Conservation (phyloP, 1,140 invertebrate species). For the Psilanteris sp. region DNA sequence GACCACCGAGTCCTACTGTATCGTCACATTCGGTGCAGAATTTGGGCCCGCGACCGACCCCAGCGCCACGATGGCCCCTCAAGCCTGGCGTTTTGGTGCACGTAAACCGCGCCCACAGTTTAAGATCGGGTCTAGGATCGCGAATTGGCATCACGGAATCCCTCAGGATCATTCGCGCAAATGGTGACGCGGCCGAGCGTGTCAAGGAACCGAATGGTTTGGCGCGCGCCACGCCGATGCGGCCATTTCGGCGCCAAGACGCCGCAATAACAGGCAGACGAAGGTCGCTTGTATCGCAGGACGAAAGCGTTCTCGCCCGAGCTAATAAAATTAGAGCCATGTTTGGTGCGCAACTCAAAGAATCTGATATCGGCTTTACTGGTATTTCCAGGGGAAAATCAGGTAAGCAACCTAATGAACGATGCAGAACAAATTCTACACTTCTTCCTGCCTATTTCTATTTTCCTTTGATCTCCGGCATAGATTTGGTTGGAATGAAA, state of each 20-base stretch:
- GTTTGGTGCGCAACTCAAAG: constrained; percentile 69
- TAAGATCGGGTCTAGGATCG: constrained; percentile 75
- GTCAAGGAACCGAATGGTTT: constrained; percentile 13
- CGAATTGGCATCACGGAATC: constrained; percentile 52
- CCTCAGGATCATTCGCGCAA: constrained; percentile 50
- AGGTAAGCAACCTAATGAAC: constrained; percentile 68
- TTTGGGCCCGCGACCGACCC: constrained; percentile 79
- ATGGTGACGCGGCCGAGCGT: constrained; percentile 12
- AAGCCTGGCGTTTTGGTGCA: constrained; percentile 93
- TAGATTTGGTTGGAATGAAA: no score
- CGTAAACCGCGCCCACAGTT: constrained; percentile 87
- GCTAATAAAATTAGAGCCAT: constrained; percentile 77
- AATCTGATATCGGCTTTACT: constrained; percentile 71
- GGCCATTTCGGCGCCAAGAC: constrained; percentile 59
- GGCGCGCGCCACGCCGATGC: constrained; percentile 33
- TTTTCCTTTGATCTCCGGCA: no score
- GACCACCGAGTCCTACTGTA: constrained; percentile 74
- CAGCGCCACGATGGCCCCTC: constrained; percentile 90
- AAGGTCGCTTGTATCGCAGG: constrained; percentile 57
- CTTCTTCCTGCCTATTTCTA: no score
- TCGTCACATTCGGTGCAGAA: constrained; percentile 72
- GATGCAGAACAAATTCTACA: no score
- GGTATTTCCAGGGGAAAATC: constrained; percentile 78
- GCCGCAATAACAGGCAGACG: constrained; percentile 31
- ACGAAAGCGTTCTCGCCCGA: constrained; percentile 75